These are phyloP conservation scores for Lasiommata megera DNA, from an alignment of 2,888 invertebrate genomes.

Conservation along the genomic window DNA sequence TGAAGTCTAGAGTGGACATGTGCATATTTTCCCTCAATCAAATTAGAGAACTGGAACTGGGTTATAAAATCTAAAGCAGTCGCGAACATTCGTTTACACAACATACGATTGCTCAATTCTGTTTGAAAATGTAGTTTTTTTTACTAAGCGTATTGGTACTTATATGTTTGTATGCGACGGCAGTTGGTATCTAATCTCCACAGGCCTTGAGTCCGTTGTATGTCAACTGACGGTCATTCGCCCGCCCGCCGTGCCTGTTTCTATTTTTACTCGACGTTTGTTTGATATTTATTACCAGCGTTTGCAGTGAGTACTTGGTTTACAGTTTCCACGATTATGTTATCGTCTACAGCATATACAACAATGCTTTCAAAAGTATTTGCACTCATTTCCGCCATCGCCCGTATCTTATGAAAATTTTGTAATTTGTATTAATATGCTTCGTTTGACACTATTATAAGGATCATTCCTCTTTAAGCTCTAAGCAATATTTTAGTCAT, in stretches of 20 bases:
- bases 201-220: conserved; percentile 77
- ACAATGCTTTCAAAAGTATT: neutral
- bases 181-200: conserved; percentile 72
- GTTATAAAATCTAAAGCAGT: neutral
- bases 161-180: conserved; percentile 61
- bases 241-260: conserved; percentile 56
- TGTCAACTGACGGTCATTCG: conserved; percentile 78
- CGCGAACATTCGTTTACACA: neutral
- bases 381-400: neutral
- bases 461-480: neutral
- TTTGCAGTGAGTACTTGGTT: conserved; percentile 45
- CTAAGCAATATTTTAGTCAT: neutral
- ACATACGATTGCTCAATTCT: conserved; percentile 1
- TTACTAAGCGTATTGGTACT: conserved; percentile 53
- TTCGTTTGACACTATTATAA: too few relatives aligned
- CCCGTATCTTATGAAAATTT: too few relatives aligned
- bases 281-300: conserved; percentile 68
- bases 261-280: conserved; percentile 73
- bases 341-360: conserved; percentile 45
- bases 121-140: conserved; percentile 10
- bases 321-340: conserved; percentile 54
- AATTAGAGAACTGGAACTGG: neutral
- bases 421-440: too few relatives aligned
- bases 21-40: neutral
- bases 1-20: neutral